These are phyloP conservation scores for Amphiprion percula DNA, from an alignment of 2,113 vertebrate genomes.

Conservation along the genomic window DNA sequence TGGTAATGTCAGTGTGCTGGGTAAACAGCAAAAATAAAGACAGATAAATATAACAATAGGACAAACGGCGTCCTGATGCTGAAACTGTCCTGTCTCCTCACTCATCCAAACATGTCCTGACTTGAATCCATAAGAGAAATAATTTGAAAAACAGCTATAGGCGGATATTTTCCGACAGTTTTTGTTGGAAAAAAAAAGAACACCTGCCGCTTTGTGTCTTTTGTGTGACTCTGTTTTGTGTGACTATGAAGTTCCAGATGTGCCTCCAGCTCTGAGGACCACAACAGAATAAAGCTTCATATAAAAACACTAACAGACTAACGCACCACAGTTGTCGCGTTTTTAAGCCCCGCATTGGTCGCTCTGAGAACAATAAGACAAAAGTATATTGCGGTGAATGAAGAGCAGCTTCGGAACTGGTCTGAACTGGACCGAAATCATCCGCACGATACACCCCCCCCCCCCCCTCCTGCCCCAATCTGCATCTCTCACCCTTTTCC, in stretches of 20 bases:
- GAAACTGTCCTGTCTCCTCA: background rate
- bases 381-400: constrained; percentile 58
- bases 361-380: constrained; percentile 51
- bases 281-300: too few species aligned
- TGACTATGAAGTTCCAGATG: background rate
- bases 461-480: constrained; percentile 7
- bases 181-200: too few species aligned
- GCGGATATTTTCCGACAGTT: too few species aligned
- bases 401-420: constrained; percentile 78
- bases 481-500: constrained; percentile 31
- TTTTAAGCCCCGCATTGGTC: background rate
- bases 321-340: too few species aligned
- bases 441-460: constrained; percentile 58
- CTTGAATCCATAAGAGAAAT: background rate
- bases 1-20: too few species aligned
- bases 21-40: too few species aligned
- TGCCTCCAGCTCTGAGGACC: too few species aligned
- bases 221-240: background rate
- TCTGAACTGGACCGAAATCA: constrained; percentile 86
- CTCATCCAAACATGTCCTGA: background rate
- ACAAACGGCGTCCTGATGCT: too few species aligned
- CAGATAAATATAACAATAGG: too few species aligned
- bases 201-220: too few species aligned
- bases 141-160: background rate
- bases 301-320: background rate